These are phyloP conservation scores for Eilema griseolum DNA, from an alignment of 2,888 invertebrate genomes.

Conservation along the genomic window DNA sequence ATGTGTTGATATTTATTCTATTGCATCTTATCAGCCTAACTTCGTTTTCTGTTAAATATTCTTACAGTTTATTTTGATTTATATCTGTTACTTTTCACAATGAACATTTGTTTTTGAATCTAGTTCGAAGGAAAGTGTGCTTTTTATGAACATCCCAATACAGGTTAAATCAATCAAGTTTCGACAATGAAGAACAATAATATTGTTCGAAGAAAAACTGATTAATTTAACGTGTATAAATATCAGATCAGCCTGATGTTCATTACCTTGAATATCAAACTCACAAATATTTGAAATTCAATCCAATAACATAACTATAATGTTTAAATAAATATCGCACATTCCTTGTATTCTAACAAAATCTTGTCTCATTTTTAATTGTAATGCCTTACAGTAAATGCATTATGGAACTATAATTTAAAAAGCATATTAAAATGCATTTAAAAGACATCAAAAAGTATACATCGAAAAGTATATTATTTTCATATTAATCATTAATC, in stretches of 20 bases:
- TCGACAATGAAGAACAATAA: background rate
- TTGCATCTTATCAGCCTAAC: constrained; percentile 14
- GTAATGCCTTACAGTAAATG: too few relatives aligned
- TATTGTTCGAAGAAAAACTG: background rate
- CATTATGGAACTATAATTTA: too few relatives aligned
- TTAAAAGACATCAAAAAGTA: too few relatives aligned
- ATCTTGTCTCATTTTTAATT: too few relatives aligned
- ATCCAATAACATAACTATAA: background rate
- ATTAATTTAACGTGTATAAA: background rate
- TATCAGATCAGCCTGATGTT: background rate
- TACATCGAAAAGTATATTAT: too few relatives aligned
- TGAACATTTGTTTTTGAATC: background rate
- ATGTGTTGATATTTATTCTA: constrained; percentile 17
- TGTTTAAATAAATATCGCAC: too few relatives aligned
- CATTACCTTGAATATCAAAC: background rate
- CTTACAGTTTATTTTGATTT: constrained; percentile 22
- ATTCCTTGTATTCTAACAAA: too few relatives aligned
- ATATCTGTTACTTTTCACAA: background rate
- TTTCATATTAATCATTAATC: too few relatives aligned
- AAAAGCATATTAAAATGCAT: too few relatives aligned
- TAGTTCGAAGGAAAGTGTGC: constrained; percentile 27
- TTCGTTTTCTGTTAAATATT: constrained; percentile 24
- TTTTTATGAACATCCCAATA: constrained; percentile 17
- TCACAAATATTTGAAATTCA: background rate
- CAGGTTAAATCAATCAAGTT: background rate